These are phyloP conservation scores for Rhamphomyia laevipes DNA, from an alignment of 2,888 invertebrate genomes.

Conservation along the genomic window DNA sequence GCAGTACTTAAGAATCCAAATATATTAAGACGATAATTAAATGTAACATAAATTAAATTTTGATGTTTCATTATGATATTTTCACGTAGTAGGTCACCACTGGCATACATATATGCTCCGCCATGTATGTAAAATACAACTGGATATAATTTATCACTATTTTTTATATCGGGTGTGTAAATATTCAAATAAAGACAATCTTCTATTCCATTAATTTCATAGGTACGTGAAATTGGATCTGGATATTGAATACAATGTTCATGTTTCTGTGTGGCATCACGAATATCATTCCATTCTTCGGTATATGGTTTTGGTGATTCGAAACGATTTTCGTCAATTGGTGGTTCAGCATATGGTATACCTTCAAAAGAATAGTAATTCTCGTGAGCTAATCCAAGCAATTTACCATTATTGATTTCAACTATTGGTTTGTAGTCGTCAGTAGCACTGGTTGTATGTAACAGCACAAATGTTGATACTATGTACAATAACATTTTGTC, in stretches of 20 bases:
- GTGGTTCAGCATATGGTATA: constrained; percentile 52
- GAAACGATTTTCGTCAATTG: constrained; percentile 48
- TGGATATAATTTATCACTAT: constrained; percentile 32
- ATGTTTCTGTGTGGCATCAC: constrained; percentile 39
- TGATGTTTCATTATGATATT: neutral
- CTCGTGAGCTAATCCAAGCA: constrained; percentile 11
- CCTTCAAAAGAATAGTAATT: constrained; percentile 47
- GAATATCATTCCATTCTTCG: constrained; percentile 14
- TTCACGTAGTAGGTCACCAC: neutral
- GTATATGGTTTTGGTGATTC: constrained; percentile 25
- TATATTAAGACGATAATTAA: too few species aligned
- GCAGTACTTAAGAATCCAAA: constrained; percentile 64
- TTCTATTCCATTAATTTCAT: constrained; percentile 40
- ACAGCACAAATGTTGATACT: too few species aligned
- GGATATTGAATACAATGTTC: neutral
- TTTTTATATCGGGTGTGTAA: constrained; percentile 37
- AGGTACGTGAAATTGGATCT: neutral
- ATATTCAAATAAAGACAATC: constrained; percentile 54
- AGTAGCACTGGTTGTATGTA: too few species aligned
- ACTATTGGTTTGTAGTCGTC: neutral
- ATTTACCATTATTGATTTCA: constrained; percentile 15
- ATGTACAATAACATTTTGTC: too few species aligned
- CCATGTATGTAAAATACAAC: constrained; percentile 54
- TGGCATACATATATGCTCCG: constrained; percentile 53
- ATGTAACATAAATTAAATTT: constrained; percentile 36